Evolutionary conservation across 2,888 invertebrate species (phyloP), one percentile per base, ranked within the genome.

Genomic region (Chalcis sispes): DNA sequence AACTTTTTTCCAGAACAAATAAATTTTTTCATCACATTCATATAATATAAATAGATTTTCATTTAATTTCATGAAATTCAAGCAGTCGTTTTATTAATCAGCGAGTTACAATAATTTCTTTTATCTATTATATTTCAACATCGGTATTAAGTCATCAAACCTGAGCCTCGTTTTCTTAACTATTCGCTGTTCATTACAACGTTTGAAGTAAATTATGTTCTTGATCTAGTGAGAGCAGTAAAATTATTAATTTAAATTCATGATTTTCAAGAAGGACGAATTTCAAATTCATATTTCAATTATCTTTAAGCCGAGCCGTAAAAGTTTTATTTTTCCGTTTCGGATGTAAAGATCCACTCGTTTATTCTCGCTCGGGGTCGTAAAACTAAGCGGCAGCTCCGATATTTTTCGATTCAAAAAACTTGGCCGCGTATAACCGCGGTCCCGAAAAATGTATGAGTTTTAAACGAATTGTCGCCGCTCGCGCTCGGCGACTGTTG

Each of bases 211-310:
- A n/a, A n/a, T n/a, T n/a, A n/a, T n/a, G n/a, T n/a, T n/a, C n/a
- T n/a, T n/a, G n/a, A n/a, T n/a, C n/a, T n/a, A n/a, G n/a, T n/a
- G 36, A 36, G 10, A 36, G 5, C 5, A 23, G 4, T 20, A 40
- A 67, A 67, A 59, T 48, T 36, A 50, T 59, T 59, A 50, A 70
- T 61, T 70, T 61, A 70, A 70, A 50, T 61, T 70, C 40, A 52
- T 52, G 52, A 48, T 48, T 1, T 25, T 5, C 7, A 1, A 18
- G 8, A 5, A 1, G 62, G 3, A 8, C n/a, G 25, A 72, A 72
- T 72, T 72, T 56, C 48, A 56, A 65, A 72, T 72, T 72, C 72
- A 72, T 72, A 64, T 72, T 64, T 56, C 64, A 72, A 72, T 65
- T 64, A 65, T 56, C 64, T 29, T 15, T 48, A 32, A 42, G 64